Conservation (phyloP, 2,113 vertebrate genomes). For the Talpa occidentalis region DNA sequence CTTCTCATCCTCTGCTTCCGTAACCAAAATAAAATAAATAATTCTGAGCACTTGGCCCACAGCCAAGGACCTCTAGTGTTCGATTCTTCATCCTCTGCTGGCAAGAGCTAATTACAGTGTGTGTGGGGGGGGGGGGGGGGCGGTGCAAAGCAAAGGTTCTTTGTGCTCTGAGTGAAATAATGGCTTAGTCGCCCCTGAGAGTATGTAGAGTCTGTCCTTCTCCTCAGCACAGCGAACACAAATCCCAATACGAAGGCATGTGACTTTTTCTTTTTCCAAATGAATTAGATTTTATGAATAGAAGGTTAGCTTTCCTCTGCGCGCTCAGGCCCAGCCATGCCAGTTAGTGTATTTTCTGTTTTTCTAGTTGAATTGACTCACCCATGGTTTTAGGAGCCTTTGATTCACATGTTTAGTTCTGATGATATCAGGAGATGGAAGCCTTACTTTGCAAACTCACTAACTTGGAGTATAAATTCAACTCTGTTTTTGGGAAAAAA, state of each 20-base stretch:
- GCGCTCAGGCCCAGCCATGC: neutral
- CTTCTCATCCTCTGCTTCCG: slow-evolving; percentile 7
- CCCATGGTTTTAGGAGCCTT: neutral
- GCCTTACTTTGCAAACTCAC: neutral
- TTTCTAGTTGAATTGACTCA: slow-evolving; percentile 52
- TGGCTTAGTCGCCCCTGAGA: slow-evolving; percentile 49
- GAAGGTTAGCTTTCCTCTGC: neutral
- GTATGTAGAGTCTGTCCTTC: neutral
- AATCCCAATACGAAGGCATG: slow-evolving; percentile 33
- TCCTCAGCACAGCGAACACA: slow-evolving; percentile 27
- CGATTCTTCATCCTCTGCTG: neutral
- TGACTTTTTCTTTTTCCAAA: slow-evolving; percentile 53
- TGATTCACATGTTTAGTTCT: neutral
- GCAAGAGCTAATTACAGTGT: slow-evolving; percentile 54
- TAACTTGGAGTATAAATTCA: neutral
- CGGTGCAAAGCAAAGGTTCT: slow-evolving; percentile 6
- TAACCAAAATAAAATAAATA: slow-evolving; percentile 59
- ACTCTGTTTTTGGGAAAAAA: slow-evolving; percentile 11
- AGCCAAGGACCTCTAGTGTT: slow-evolving; percentile 37
- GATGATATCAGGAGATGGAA: neutral
- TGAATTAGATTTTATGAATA: slow-evolving; percentile 69
- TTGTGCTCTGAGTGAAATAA: slow-evolving; percentile 52
- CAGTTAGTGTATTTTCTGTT: slow-evolving; percentile 19
- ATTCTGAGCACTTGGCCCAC: slow-evolving; percentile 38
- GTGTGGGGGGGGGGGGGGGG: neutral